phyloP scores from a whole-genome alignment of 2,113 vertebrate species.

The Calyptommatus sinebrachiatus region DNA sequence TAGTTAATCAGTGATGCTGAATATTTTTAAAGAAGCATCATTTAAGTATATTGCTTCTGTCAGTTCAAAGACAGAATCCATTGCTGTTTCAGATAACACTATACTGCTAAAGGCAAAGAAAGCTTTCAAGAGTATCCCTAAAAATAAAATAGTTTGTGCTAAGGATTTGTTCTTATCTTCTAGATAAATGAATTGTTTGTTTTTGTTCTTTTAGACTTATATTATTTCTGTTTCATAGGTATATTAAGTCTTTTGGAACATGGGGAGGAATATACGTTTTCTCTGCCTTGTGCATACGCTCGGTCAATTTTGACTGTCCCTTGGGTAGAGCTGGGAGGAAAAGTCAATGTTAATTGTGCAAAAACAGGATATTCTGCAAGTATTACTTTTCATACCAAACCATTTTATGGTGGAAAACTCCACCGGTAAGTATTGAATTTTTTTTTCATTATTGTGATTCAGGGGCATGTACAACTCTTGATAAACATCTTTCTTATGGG shows the following conservation, averaged over 20 bases:
- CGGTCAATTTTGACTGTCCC: constrained; percentile 98
- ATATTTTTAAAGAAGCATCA: too few relatives aligned
- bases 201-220: constrained; percentile 6
- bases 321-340: constrained; percentile 97
- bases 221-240: constrained; percentile 67
- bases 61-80: not conserved
- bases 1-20: too few relatives aligned
- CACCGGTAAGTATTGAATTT: constrained; percentile 79
- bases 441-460: not conserved
- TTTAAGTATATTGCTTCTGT: not conserved
- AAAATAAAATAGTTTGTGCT: not conserved
- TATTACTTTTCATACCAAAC: constrained; percentile 98
- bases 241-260: constrained; percentile 88
- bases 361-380: constrained; percentile 92
- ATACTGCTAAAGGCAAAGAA: not conserved
- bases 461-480: not conserved
- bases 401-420: constrained; percentile 95
- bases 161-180: not conserved
- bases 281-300: constrained; percentile 91
- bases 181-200: constrained; percentile 19
- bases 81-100: not conserved
- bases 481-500: not conserved
- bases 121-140: not conserved
- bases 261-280: constrained; percentile 93
- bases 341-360: constrained; percentile 88